Conservation (phyloP, 53 echinoderm and acorn worm genomes). For the Echinarachnius parma region DNA sequence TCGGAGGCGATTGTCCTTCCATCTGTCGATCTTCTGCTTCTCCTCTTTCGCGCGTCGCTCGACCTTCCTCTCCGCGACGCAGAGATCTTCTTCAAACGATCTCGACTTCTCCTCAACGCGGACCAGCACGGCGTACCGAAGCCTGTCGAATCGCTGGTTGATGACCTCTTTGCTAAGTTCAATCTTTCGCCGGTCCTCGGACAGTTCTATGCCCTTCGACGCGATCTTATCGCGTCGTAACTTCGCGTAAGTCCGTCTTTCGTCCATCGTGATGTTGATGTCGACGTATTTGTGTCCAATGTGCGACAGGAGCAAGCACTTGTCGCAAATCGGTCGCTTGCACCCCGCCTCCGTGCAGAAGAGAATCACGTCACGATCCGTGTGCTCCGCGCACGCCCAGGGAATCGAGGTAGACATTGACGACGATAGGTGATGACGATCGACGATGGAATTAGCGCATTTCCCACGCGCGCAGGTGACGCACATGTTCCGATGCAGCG, state of each 20-base stretch:
- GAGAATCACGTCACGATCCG: constrained; percentile 25
- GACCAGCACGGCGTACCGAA: constrained; percentile 20
- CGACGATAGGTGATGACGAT: not conserved
- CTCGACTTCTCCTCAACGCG: constrained; percentile 35
- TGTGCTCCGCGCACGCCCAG: constrained; percentile 33
- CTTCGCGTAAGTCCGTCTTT: not conserved
- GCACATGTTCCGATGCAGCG: constrained; percentile 14
- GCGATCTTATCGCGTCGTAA: constrained; percentile 1
- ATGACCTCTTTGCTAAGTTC: constrained; percentile 1
- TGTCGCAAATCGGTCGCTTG: constrained; percentile 26
- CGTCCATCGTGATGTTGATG: constrained; percentile 7
- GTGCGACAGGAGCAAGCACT: constrained; percentile 8
- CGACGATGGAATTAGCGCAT: not conserved
- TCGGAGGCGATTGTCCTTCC: constrained; percentile 33
- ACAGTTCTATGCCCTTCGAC: constrained; percentile 5
- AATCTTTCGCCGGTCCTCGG: constrained; percentile 9
- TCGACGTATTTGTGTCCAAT: constrained; percentile 16
- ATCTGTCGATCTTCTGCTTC: constrained; percentile 29
- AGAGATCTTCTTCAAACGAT: constrained; percentile 1
- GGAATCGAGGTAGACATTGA: no score
- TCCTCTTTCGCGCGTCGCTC: constrained; percentile 29
- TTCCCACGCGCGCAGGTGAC: constrained; percentile 20
- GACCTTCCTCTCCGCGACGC: not conserved
- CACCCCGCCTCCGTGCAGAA: constrained; percentile 26
- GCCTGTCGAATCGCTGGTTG: constrained; percentile 7